phyloP scores from a whole-genome alignment of 2,113 vertebrate genomes.

The Pleuronectes platessa region DNA sequence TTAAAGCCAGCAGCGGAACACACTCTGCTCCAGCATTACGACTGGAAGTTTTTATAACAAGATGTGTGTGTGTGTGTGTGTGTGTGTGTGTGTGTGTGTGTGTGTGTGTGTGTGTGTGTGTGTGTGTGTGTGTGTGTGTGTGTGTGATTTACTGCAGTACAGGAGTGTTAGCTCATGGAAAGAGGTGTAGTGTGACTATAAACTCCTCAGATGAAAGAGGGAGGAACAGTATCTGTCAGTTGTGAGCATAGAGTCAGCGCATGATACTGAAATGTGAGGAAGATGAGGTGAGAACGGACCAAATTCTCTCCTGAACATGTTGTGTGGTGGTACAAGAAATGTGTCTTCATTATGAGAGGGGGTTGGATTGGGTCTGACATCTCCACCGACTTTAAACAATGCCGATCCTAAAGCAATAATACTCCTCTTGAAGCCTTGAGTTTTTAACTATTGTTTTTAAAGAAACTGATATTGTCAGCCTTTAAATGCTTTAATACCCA shows the following conservation, averaged over 20 bases:
- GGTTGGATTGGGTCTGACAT: background rate
- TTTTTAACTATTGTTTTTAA: no score
- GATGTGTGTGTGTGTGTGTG: background rate
- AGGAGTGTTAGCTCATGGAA: background rate
- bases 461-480: no score
- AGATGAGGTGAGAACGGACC: no score
- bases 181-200: background rate
- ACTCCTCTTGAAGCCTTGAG: background rate
- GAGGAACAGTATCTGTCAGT: background rate
- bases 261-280: background rate
- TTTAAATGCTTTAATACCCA: no score
- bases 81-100: background rate
- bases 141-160: background rate
- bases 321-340: no score
- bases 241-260: background rate
- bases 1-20: slow-evolving; percentile 37
- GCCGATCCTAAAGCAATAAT: background rate
- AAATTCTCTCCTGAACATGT: no score
- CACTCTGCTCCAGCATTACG: slow-evolving; percentile 7
- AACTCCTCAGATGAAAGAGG: background rate
- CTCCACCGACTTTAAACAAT: background rate
- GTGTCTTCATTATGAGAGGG: background rate
- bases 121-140: no score
- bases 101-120: background rate
- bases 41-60: slow-evolving; percentile 7